Evolutionary conservation across 2,797 vertebrate species (phyloP).

Genomic region (Centroberyx gerrardi): DNA sequence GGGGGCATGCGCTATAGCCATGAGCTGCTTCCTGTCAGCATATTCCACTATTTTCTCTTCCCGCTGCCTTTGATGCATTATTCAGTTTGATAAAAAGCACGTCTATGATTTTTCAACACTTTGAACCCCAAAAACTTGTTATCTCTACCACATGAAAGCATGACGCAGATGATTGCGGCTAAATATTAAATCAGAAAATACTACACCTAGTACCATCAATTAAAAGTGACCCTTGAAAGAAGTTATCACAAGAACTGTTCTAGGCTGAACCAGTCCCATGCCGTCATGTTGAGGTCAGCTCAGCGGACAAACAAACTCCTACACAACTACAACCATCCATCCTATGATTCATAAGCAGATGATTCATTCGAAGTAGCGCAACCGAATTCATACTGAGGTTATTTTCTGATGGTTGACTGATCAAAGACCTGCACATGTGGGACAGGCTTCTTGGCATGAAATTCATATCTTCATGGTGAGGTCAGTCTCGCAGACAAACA

Average conservation of each 20-base stretch:
- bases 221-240: constrained; percentile 16
- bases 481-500: constrained; percentile 33
- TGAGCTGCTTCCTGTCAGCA: constrained; percentile 16
- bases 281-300: constrained; percentile 46
- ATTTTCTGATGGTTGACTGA: constrained; percentile 65
- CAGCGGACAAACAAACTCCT: constrained; percentile 62
- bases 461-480: constrained; percentile 1
- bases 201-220: constrained; percentile 8
- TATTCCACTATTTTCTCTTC: constrained; percentile 28
- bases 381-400: constrained; percentile 28
- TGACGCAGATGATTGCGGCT: constrained; percentile 21
- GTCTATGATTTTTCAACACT: constrained; percentile 1
- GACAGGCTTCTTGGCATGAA: constrained; percentile 20
- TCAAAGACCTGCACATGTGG: constrained; percentile 49
- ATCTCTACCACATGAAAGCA: constrained; percentile 7
- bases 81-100: constrained; percentile 5
- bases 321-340: constrained; percentile 22
- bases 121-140: not conserved
- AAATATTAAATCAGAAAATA: constrained; percentile 21
- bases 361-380: constrained; percentile 29
- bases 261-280: constrained; percentile 38
- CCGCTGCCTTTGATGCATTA: constrained; percentile 17
- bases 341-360: constrained; percentile 41
- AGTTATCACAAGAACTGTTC: constrained; percentile 15
- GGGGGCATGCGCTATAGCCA: not conserved